A percentile compares a stretch with the other conserved stretches of the same genome.
Conservation (phyloP, 2,888 invertebrate genomes). For the Amaurobius ferox region DNA sequence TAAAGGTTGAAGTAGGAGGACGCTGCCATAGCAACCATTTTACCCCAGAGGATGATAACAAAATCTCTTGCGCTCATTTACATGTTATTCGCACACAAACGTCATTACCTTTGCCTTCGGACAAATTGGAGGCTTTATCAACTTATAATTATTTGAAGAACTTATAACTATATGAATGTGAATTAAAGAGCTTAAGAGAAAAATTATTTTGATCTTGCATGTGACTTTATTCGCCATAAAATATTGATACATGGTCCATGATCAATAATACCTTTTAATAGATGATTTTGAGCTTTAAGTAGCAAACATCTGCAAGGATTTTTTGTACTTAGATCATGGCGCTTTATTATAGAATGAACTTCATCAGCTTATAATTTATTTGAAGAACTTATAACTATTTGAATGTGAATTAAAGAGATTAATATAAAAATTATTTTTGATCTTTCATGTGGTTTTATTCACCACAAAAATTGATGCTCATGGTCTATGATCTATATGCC, state of each 20-base stretch:
- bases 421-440: not conserved
- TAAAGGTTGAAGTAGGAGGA: conserved; percentile 30
- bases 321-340: no score
- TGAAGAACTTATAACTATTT: not conserved
- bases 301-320: no score
- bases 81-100: conserved; percentile 20
- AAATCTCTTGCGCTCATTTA: conserved; percentile 35
- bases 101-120: conserved; percentile 22
- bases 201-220: not conserved
- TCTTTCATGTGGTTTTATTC: not conserved
- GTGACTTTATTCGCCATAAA: not conserved
- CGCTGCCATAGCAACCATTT: conserved; percentile 21
- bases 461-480: no score
- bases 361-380: not conserved
- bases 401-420: not conserved
- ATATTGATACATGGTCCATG: no score
- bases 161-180: not conserved
- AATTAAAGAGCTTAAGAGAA: not conserved
- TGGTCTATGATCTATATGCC: no score
- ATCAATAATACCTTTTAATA: no score
- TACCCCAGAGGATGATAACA: conserved; percentile 35
- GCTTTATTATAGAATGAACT: no score
- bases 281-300: no score
- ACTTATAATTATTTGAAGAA: not conserved
- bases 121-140: not conserved